phyloP scores from a whole-genome alignment of 1,140 invertebrate genomes.

The Thaumetopoea pityocampa region DNA sequence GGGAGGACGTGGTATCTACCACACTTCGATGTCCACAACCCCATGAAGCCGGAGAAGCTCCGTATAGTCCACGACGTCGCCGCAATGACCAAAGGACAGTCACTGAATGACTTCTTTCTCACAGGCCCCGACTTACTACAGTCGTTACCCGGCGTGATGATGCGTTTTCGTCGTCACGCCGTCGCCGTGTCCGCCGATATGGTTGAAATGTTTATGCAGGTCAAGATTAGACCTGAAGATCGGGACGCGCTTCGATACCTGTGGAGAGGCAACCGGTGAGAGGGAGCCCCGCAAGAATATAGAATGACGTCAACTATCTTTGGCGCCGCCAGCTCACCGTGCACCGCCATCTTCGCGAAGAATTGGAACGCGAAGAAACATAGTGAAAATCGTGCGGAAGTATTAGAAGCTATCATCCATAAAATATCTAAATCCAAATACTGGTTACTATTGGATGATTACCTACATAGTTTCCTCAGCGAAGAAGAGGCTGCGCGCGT shows the following conservation, averaged over 20 bases:
- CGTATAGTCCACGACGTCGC: too few species aligned
- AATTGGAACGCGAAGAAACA: constrained; percentile 34
- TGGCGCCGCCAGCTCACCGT: constrained; percentile 28
- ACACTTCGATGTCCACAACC: too few species aligned
- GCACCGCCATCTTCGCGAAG: constrained; percentile 28
- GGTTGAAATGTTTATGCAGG: constrained; percentile 25
- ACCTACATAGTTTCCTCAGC: constrained; percentile 16
- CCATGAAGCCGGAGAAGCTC: too few species aligned
- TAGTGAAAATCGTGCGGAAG: constrained; percentile 16
- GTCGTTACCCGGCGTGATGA: too few species aligned
- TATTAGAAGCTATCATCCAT: constrained; percentile 31
- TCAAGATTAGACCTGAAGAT: constrained; percentile 10
- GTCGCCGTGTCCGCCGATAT: too few species aligned
- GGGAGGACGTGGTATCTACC: too few species aligned
- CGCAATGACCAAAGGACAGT: too few species aligned
- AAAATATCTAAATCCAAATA: too few species aligned
- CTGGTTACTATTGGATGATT: constrained; percentile 52
- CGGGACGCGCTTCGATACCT: constrained; percentile 12
- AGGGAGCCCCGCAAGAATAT: constrained; percentile 12
- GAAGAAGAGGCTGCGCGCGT: constrained; percentile 7
- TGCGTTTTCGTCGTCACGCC: too few species aligned
- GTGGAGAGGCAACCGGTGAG: constrained; percentile 3
- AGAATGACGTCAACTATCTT: constrained; percentile 38
- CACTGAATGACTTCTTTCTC: too few species aligned
- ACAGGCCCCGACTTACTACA: too few species aligned